Base-by-base conservation (phyloP, 2,888 invertebrate species). In the Erpobdella octoculata region DNA sequence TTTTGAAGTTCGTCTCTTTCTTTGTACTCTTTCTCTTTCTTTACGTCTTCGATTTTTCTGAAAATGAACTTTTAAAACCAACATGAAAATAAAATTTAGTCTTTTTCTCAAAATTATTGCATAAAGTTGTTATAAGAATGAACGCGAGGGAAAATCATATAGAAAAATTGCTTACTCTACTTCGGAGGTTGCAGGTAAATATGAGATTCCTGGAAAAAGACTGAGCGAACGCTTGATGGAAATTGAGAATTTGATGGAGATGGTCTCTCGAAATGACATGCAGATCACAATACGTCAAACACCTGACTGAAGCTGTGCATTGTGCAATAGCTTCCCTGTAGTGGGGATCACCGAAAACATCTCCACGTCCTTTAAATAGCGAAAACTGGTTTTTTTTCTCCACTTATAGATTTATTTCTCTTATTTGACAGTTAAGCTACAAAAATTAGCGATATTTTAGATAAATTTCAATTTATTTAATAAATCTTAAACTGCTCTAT, bases 141-240 rank as follows among this genome's bases (percentile, higher is more conserved):
- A n/a, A n/a, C n/a, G n/a, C n/a, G n/a, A n/a, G n/a, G n/a, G n/a
- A n/a, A n/a, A n/a, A n/a, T n/a, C n/a, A n/a, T n/a, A n/a, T n/a
- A n/a, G 9, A 58, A 58, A 21, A 15, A 58, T 58, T 15, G 77
- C 87, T 91, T 84, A 97, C 91, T 83, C 98, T 88, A 85, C 97
- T 94, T 77, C 97, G 88, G 78, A 99, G 88, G 85, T 98, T 98
- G 87, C 98, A 98, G 21, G 98, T 98, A 79, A 99, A 89, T 78
- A 96, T 90, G 81, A 99, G 89, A 86, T 98, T 98, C 79, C 97
- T 87, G 75, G 96, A 93, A 86, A 98, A 98, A 80, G 96, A 96
- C 86, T 97, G 96, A 78, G 97, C 95, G 86, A 98, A 98, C 76
- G 97, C 94, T 85, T 96, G 95, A 87, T 98, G 98, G 87, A 98